Conservation (phyloP, 2,888 invertebrate species). For the Ennomos erosarius region DNA sequence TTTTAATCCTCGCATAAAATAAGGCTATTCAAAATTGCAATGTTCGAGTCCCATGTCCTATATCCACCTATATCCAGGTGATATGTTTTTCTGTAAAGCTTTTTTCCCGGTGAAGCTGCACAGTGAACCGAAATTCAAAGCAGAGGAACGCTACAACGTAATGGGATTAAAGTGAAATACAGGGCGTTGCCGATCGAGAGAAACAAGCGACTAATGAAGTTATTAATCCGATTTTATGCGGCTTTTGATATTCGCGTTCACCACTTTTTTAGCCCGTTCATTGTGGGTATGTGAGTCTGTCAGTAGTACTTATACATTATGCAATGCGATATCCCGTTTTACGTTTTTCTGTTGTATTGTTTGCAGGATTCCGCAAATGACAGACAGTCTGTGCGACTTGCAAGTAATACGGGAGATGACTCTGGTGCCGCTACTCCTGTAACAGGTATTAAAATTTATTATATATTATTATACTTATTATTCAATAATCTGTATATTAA, state of each 20-base stretch:
- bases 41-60: constrained; percentile 25
- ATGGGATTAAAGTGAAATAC: constrained; percentile 84
- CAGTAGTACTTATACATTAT: constrained; percentile 40
- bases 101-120: constrained; percentile 46
- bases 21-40: constrained; percentile 35
- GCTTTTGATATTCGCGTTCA: constrained; percentile 69
- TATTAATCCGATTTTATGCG: constrained; percentile 82
- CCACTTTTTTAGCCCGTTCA: constrained; percentile 60
- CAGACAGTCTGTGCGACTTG: constrained; percentile 48
- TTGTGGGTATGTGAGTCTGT: constrained; percentile 54
- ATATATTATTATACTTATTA: constrained; percentile 26
- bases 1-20: constrained; percentile 33
- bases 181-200: constrained; percentile 79
- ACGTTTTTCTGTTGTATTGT: constrained; percentile 38
- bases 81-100: constrained; percentile 39
- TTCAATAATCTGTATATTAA: too few relatives aligned
- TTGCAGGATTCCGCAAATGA: constrained; percentile 64
- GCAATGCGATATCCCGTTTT: constrained; percentile 22
- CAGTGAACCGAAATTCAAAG: constrained; percentile 59
- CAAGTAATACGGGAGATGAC: constrained; percentile 58
- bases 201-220: constrained; percentile 84
- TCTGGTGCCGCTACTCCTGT: constrained; percentile 59
- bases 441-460: constrained; percentile 46
- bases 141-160: constrained; percentile 65
- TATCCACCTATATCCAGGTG: constrained; percentile 21